Conservation (phyloP, 1,140 invertebrate species). For the Ceratina japonica region DNA sequence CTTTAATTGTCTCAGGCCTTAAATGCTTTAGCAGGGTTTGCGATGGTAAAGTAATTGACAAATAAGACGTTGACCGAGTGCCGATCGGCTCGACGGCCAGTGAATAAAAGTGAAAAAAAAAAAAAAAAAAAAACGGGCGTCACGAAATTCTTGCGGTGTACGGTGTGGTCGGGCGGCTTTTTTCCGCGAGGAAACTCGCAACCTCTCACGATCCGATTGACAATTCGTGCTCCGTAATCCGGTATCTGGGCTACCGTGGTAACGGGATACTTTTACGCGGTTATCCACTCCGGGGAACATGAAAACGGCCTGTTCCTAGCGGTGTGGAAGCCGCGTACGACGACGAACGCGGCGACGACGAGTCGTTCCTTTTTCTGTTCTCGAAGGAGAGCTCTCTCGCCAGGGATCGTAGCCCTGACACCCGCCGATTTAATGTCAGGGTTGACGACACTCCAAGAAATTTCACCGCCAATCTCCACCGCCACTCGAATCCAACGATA, state of each 20-base stretch:
- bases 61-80: neutral
- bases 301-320: conserved; percentile 49
- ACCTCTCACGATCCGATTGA: conserved; percentile 66
- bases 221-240: conserved; percentile 73
- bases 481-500: neutral
- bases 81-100: neutral
- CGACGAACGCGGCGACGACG: neutral
- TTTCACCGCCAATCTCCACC: conserved; percentile 23
- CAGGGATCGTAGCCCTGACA: conserved; percentile 32
- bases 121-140: neutral
- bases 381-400: neutral
- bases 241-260: conserved; percentile 74
- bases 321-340: neutral
- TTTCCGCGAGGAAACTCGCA: conserved; percentile 38
- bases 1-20: too few relatives aligned
- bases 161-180: conserved; percentile 14
- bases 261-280: conserved; percentile 74
- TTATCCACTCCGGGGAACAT: conserved; percentile 57
- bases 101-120: too few relatives aligned
- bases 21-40: too few relatives aligned
- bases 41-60: too few relatives aligned
- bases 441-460: conserved; percentile 32
- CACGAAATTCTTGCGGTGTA: conserved; percentile 41
- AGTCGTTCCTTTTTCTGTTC: conserved; percentile 22
- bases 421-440: conserved; percentile 51